phyloP scores from a whole-genome alignment of 2,888 invertebrate genomes.

The Apamea monoglypha region DNA sequence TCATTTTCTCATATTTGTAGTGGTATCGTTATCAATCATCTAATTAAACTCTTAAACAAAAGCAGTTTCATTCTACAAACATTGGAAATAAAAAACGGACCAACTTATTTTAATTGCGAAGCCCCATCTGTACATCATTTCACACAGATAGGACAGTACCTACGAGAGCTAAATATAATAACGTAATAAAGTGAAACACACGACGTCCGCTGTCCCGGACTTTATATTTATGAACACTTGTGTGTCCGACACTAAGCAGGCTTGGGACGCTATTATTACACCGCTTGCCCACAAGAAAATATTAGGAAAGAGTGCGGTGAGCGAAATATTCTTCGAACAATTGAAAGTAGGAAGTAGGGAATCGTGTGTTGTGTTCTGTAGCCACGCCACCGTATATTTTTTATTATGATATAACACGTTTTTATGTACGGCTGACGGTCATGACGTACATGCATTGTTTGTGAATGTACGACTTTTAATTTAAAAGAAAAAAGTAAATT shows the following conservation, averaged over 20 bases:
- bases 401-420: too few species aligned
- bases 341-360: slow-evolving; percentile 1
- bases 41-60: background rate
- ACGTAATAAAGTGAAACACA: slow-evolving; percentile 52
- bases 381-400: too few species aligned
- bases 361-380: too few species aligned
- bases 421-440: too few species aligned
- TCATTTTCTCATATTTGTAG: background rate
- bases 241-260: slow-evolving; percentile 56
- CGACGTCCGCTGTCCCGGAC: slow-evolving; percentile 52
- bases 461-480: too few species aligned
- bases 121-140: slow-evolving; percentile 3
- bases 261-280: slow-evolving; percentile 54
- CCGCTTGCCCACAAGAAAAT: slow-evolving; percentile 42
- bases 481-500: too few species aligned
- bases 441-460: too few species aligned
- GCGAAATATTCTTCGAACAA: slow-evolving; percentile 42
- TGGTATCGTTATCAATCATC: background rate
- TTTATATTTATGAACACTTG: slow-evolving; percentile 61
- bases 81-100: background rate
- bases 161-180: slow-evolving; percentile 43
- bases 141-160: background rate
- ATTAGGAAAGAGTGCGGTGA: slow-evolving; percentile 11
- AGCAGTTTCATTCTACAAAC: background rate
- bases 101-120: slow-evolving; percentile 12